A percentile compares a stretch with the other conserved stretches of the same genome.
Conservation (phyloP, 2,888 invertebrate genomes). For the Amiota mariae region DNA sequence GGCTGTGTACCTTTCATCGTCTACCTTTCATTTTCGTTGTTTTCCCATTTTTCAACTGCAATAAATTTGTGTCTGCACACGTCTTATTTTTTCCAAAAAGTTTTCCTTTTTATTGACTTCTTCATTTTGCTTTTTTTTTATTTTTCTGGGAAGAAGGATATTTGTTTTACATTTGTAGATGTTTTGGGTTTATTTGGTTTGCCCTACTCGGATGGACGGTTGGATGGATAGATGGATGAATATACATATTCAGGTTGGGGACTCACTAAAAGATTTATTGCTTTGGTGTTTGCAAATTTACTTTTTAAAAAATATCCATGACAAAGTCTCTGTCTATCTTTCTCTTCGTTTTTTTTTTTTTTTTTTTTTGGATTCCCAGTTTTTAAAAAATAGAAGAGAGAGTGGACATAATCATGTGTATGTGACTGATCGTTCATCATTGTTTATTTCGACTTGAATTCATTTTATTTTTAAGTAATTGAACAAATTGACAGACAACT, state of each 20-base stretch:
- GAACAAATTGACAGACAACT: constrained; percentile 9
- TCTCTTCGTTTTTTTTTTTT: not conserved
- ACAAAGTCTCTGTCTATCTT: constrained; percentile 6
- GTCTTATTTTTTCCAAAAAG: not conserved
- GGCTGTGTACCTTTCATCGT: not conserved
- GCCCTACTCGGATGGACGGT: no score
- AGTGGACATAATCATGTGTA: not conserved
- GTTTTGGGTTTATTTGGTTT: not conserved
- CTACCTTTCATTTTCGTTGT: not conserved
- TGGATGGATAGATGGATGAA: no score
- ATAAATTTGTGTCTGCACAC: constrained; percentile 27
- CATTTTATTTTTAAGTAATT: constrained; percentile 19
- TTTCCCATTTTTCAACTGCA: constrained; percentile 16
- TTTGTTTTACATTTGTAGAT: constrained; percentile 25
- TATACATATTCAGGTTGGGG: not conserved
- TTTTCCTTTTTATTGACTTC: constrained; percentile 7
- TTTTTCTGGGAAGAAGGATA: not conserved
- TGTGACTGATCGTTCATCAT: not conserved
- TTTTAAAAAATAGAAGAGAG: not conserved
- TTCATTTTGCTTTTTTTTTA: constrained; percentile 7
- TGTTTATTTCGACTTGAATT: not conserved
- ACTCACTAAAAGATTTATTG: constrained; percentile 53
- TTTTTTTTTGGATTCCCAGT: not conserved
- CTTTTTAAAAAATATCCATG: constrained; percentile 18
- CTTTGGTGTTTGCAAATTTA: constrained; percentile 12